Conservation (phyloP, 53 echinoderm and acorn worm genomes). For the Astropecten irregularis region DNA sequence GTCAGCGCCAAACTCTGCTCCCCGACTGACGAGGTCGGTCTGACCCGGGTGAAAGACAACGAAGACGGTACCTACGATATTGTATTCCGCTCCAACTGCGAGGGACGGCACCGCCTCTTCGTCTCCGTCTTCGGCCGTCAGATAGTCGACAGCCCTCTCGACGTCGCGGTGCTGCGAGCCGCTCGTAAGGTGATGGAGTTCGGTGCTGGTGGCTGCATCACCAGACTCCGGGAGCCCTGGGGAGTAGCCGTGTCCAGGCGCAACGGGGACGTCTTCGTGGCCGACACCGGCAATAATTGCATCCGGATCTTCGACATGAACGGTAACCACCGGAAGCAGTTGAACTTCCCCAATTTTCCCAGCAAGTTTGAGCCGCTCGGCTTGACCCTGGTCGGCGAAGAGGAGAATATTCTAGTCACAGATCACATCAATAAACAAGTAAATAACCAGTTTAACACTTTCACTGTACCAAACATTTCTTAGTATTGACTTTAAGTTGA, state of each 20-base stretch:
- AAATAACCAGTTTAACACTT: neutral
- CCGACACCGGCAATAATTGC: constrained; percentile 94
- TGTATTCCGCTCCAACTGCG: constrained; percentile 81
- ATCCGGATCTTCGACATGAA: constrained; percentile 90
- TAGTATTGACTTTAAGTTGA: neutral
- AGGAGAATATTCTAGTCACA: constrained; percentile 77
- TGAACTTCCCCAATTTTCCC: constrained; percentile 79
- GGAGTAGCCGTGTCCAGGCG: constrained; percentile 87
- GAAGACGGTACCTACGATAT: constrained; percentile 90
- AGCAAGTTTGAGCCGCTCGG: constrained; percentile 91
- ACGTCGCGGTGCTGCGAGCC: constrained; percentile 72
- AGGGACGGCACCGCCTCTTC: constrained; percentile 84
- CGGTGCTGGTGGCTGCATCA: constrained; percentile 60
- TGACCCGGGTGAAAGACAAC: constrained; percentile 81
- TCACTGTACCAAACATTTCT: neutral
- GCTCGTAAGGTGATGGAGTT: constrained; percentile 82
- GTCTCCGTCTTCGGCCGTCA: constrained; percentile 90
- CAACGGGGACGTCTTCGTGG: constrained; percentile 82
- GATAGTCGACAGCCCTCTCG: constrained; percentile 79
- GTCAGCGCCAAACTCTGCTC: constrained; percentile 92
- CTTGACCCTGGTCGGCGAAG: constrained; percentile 73
- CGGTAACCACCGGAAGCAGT: constrained; percentile 83
- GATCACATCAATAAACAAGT: constrained; percentile 89
- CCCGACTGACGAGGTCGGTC: constrained; percentile 91
- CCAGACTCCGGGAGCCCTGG: constrained; percentile 89